These are phyloP conservation scores for Mythimna vitellina DNA, from an alignment of 2,888 invertebrate genomes.

Conservation along the genomic window DNA sequence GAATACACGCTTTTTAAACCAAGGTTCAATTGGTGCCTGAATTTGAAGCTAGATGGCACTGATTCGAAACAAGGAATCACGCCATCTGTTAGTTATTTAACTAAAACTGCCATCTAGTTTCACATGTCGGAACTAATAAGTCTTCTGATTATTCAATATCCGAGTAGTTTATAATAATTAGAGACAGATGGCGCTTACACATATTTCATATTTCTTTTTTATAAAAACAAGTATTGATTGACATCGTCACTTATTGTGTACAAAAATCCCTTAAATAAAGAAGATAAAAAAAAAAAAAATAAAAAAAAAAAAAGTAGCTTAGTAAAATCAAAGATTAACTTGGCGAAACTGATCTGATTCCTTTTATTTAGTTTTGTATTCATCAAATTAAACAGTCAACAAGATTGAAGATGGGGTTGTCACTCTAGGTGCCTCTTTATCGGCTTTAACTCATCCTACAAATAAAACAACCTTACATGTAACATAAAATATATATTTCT, in stretches of 20 bases:
- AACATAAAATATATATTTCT: slow-evolving; percentile 80
- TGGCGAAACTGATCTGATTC: too few relatives aligned
- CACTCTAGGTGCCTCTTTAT: too few relatives aligned
- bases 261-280: too few relatives aligned
- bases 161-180: rapidly evolving
- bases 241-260: too few relatives aligned
- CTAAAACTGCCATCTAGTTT: slow-evolving; percentile 40
- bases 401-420: too few relatives aligned
- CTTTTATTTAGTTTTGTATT: too few relatives aligned
- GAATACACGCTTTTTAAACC: rapidly evolving
- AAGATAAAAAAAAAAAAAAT: too few relatives aligned
- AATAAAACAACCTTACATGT: slow-evolving; percentile 60
- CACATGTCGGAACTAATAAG: slow-evolving; percentile 24
- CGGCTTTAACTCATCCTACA: slow-evolving; percentile 1
- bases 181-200: slow-evolving; percentile 32
- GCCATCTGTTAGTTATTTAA: slow-evolving; percentile 56
- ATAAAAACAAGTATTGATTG: too few relatives aligned
- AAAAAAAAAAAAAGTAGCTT: too few relatives aligned
- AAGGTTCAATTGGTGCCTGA: neutral
- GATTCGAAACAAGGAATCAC: neutral
- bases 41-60: slow-evolving; percentile 27
- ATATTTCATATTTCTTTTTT: too few relatives aligned
- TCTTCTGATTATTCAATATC: rapidly evolving
- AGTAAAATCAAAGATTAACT: too few relatives aligned
- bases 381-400: too few relatives aligned